Evolutionary conservation across 2,888 invertebrate species (phyloP), one percentile per base, ranked within the genome.

Genomic region (Esperia sulphurella): DNA sequence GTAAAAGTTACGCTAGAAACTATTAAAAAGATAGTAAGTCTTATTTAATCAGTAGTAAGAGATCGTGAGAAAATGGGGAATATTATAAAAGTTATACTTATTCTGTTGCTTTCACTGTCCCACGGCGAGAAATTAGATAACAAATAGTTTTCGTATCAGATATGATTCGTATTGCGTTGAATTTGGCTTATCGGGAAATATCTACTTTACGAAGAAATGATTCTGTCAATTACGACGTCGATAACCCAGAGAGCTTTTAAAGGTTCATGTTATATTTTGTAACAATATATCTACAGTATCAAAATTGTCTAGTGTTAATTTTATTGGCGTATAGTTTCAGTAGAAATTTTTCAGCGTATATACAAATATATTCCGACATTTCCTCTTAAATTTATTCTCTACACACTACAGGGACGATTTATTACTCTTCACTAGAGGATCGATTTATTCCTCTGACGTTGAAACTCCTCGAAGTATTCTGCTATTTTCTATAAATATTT

Each of bases 41-140:
- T 60, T 61, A 61, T 50, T 55, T 65, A 63, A 64, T 66, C 61
- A 64, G 56, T 56, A 61, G 65, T 66, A 63, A 59, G 62, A 71
- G 68, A 75, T 79, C 77, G 81, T 83, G 83, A 71, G 84, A 82
- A 75, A 59, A 71, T 71, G 70, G 61, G 68, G 57, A 62, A 68
- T 71, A 67, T 64, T 63, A 65, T 71, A 59, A 68, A 60, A 55
- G 52, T 58, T 57, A 68, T 68, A 57, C 69, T 63, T 59, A 30
- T 59, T 38, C n/a, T 8, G 56, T 1, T 35, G 68, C 82, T 83
- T 83, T 84, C 84, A 79, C 79, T 71, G 77, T 81, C 82, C 59
- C 81, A 79, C 79, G 77, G 63, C 54, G 54, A 54, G 52, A 37
- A 14, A 45, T 49, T 41, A 30, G 41, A 41, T 41, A 37, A 43